A percentile compares a stretch with the other conserved stretches of the same genome.
These are phyloP conservation scores for Apamea epomidion DNA, from an alignment of 2,888 invertebrate genomes.

Conservation along the genomic window DNA sequence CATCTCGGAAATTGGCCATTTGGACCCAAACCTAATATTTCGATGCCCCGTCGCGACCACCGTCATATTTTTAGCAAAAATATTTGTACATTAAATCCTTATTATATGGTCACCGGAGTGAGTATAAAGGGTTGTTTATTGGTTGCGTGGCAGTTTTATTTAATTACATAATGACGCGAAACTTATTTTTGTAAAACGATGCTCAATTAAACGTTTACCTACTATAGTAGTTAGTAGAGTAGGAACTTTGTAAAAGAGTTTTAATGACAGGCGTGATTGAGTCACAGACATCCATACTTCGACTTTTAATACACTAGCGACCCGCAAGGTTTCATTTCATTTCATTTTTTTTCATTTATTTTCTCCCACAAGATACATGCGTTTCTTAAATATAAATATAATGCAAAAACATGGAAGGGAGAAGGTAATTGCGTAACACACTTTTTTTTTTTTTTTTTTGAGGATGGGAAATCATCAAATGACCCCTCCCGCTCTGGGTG, in stretches of 20 bases:
- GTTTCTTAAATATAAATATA: no score
- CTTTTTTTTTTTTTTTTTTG: no score
- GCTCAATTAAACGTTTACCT: background rate
- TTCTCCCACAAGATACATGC: no score
- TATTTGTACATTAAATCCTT: constrained; percentile 62
- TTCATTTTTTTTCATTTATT: no score
- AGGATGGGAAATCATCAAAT: no score
- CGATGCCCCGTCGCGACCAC: constrained; percentile 51
- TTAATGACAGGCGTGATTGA: background rate
- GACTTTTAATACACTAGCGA: background rate
- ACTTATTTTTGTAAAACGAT: background rate
- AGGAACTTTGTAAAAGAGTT: background rate
- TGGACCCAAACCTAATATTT: constrained; percentile 65
- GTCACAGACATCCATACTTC: background rate
- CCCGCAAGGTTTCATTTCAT: no score
- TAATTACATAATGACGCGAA: constrained; percentile 2
- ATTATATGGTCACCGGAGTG: constrained; percentile 41
- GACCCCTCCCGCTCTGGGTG: no score
- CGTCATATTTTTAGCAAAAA: constrained; percentile 62
- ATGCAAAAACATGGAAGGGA: no score
- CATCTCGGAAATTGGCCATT: constrained; percentile 69
- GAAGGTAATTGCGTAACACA: no score
- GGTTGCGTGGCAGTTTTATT: constrained; percentile 6
- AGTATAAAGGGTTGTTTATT: constrained; percentile 30
- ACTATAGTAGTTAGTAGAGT: background rate